Evolutionary conservation across 2,797 vertebrate genomes (phyloP).

Genomic region (Arrhamphus sclerolepis): DNA sequence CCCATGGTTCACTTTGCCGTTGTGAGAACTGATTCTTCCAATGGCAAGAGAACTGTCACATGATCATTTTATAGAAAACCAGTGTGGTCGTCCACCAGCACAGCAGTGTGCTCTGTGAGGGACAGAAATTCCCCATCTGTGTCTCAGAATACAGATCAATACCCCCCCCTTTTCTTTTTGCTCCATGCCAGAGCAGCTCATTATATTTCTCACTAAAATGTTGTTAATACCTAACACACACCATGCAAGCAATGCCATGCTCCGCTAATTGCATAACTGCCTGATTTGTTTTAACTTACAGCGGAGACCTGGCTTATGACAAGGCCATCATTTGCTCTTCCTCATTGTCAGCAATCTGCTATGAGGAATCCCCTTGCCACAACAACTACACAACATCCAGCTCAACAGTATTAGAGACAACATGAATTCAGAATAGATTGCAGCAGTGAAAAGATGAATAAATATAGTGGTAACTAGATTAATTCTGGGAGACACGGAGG

Average conservation of each 20-base stretch:
- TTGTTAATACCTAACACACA: slow-evolving; percentile 67
- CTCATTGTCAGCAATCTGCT: slow-evolving; percentile 84
- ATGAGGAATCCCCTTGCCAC: slow-evolving; percentile 53
- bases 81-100: slow-evolving; percentile 19
- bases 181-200: too few relatives aligned
- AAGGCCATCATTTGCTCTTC: slow-evolving; percentile 89
- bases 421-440: slow-evolving; percentile 65
- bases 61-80: slow-evolving; percentile 33
- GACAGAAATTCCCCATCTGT: slow-evolving; percentile 23
- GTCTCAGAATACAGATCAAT: slow-evolving; percentile 22
- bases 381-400: slow-evolving; percentile 56
- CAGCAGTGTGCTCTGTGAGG: slow-evolving; percentile 3
- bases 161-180: neutral
- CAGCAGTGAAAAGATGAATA: slow-evolving; percentile 72
- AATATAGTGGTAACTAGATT: slow-evolving; percentile 71
- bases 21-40: slow-evolving; percentile 66
- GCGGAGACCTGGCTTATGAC: slow-evolving; percentile 86
- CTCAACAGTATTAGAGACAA: slow-evolving; percentile 41
- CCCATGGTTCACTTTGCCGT: slow-evolving; percentile 78
- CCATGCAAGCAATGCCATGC: slow-evolving; percentile 62
- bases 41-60: slow-evolving; percentile 50
- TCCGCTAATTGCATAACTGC: slow-evolving; percentile 85
- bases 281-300: slow-evolving; percentile 87
- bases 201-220: too few relatives aligned
- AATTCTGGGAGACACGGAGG: slow-evolving; percentile 79